phyloP scores from a whole-genome alignment of 1,140 invertebrate genomes.

The Geopemphigus sp. region DNA sequence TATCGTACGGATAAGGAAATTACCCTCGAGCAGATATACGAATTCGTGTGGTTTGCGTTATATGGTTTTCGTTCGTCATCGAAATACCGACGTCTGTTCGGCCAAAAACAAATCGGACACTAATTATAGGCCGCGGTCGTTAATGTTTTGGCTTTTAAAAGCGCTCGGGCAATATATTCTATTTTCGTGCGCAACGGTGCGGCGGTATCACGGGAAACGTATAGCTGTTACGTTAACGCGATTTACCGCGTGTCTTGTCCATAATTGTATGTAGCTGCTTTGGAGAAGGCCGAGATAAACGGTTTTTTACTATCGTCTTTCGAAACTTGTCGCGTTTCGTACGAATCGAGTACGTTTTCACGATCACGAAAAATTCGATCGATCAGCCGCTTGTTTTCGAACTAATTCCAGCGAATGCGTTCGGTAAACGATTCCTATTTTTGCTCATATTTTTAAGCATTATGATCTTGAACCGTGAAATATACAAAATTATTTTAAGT shows the following conservation, averaged over 20 bases:
- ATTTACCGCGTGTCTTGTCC: not conserved
- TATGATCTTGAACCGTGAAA: no score
- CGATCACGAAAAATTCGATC: no score
- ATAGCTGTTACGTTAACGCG: not conserved
- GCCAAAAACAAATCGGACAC: not conserved
- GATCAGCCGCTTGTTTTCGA: no score
- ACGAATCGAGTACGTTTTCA: not conserved
- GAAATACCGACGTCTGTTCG: no score
- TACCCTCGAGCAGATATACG: no score
- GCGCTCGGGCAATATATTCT: not conserved
- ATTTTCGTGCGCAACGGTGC: not conserved
- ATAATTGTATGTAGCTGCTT: not conserved
- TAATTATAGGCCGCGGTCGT: conserved; percentile 3
- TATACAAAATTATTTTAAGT: no score
- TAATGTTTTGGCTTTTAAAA: not conserved
- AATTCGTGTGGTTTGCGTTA: no score
- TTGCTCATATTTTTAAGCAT: no score
- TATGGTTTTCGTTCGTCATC: no score
- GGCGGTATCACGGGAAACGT: not conserved
- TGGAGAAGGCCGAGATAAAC: conserved; percentile 32
- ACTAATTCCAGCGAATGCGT: no score
- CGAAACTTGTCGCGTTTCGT: conserved; percentile 12
- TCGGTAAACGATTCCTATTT: no score
- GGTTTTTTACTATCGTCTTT: conserved; percentile 14
- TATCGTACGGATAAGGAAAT: no score